phyloP scores from a whole-genome alignment of 2,888 invertebrate genomes.

The Cryptus armator region DNA sequence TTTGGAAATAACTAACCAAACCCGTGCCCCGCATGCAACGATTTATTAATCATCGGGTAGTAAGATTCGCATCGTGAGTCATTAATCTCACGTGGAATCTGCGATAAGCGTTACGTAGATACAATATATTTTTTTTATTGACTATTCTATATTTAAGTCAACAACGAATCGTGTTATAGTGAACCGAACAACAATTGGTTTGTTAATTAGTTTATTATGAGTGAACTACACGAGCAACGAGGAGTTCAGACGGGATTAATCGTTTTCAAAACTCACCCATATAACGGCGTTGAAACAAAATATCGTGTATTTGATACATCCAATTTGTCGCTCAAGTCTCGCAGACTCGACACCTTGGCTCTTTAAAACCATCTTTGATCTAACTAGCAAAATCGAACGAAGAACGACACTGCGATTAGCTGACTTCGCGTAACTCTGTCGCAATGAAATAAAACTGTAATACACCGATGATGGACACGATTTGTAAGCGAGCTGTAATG shows the following conservation, averaged over 20 bases:
- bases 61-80: slow-evolving; percentile 30
- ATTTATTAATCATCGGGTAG: not conserved
- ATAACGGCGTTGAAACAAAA: slow-evolving; percentile 93
- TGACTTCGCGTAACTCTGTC: not conserved
- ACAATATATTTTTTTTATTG: not conserved
- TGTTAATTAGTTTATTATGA: not conserved
- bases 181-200: not conserved
- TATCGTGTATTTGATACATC: slow-evolving; percentile 92
- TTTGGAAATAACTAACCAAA: not conserved
- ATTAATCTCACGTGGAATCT: slow-evolving; percentile 29
- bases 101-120: not conserved
- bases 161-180: not conserved
- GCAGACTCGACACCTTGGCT: slow-evolving; percentile 86
- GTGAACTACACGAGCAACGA: not conserved
- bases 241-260: not conserved
- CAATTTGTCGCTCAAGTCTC: slow-evolving; percentile 91
- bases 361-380: slow-evolving; percentile 75
- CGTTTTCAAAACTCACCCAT: slow-evolving; percentile 89
- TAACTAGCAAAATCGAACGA: not conserved
- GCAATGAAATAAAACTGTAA: slow-evolving; percentile 6
- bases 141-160: not conserved
- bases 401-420: not conserved
- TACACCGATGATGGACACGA: slow-evolving; percentile 26
- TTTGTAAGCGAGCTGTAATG: slow-evolving; percentile 50
- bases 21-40: not conserved